These are phyloP conservation scores for Xanthia togata DNA, from an alignment of 2,888 invertebrate species.

Conservation along the genomic window DNA sequence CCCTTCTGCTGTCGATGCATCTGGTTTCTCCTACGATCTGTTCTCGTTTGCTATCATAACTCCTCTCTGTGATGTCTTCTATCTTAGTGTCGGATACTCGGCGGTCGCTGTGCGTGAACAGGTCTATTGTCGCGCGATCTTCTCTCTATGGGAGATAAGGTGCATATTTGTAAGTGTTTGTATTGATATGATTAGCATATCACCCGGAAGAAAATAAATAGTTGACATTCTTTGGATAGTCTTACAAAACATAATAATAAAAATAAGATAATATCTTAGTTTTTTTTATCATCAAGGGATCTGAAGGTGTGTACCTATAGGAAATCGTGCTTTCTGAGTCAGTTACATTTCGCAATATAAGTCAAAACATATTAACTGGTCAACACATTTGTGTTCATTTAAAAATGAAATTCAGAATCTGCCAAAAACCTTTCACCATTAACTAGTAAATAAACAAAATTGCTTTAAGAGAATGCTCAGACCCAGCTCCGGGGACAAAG, in stretches of 20 bases:
- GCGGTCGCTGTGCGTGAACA: constrained; percentile 85
- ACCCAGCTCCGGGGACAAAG: too few relatives aligned
- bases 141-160: constrained; percentile 76
- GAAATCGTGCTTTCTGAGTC: background rate
- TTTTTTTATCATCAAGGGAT: background rate
- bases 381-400: background rate
- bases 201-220: constrained; percentile 14
- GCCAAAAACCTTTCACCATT: background rate
- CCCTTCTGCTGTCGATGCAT: constrained; percentile 45
- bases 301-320: background rate
- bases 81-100: constrained; percentile 72
- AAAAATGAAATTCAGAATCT: background rate
- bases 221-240: constrained; percentile 6
- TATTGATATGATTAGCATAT: constrained; percentile 2
- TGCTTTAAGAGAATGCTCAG: too few relatives aligned
- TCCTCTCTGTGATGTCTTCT: constrained; percentile 67
- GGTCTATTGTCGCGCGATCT: constrained; percentile 83
- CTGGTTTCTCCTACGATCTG: constrained; percentile 54
- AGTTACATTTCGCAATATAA: background rate
- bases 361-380: background rate
- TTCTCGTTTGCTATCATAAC: constrained; percentile 45
- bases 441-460: background rate
- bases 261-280: background rate
- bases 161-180: constrained; percentile 18
- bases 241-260: too few relatives aligned